These are phyloP conservation scores for Engystomops pustulosus DNA, from an alignment of 2,113 vertebrate genomes.

Conservation along the genomic window DNA sequence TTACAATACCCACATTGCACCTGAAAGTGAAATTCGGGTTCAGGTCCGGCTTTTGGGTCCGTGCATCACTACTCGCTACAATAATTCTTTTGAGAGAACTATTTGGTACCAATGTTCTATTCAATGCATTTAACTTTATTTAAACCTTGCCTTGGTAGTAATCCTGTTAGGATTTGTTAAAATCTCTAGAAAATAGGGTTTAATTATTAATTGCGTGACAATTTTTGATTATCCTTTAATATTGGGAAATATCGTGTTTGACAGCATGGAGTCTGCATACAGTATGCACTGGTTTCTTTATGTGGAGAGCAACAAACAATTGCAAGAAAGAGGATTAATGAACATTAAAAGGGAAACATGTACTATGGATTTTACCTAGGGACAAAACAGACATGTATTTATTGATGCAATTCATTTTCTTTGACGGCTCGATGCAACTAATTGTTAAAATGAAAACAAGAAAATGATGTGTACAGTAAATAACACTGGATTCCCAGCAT, in stretches of 20 bases:
- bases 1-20: too few relatives aligned
- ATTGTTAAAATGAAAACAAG: conserved; percentile 16
- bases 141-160: neutral
- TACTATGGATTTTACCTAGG: neutral
- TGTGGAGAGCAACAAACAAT: neutral
- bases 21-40: too few relatives aligned
- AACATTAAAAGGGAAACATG: neutral
- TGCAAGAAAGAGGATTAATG: neutral
- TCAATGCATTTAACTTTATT: too few relatives aligned
- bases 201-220: neutral
- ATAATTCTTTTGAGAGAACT: too few relatives aligned
- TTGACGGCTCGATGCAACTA: neutral
- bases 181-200: neutral
- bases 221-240: neutral
- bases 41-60: too few relatives aligned
- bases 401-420: neutral
- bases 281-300: neutral
- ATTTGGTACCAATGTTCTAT: too few relatives aligned
- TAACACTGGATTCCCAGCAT: conserved; percentile 68
- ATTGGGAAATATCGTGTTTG: neutral
- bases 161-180: neutral
- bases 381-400: conserved; percentile 10
- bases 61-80: too few relatives aligned
- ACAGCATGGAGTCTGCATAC: neutral
- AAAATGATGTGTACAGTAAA: conserved; percentile 65